A percentile compares a stretch with the other conserved stretches of the same genome.
Conservation (phyloP, 1,140 invertebrate genomes). For the Drosophila serrata region DNA sequence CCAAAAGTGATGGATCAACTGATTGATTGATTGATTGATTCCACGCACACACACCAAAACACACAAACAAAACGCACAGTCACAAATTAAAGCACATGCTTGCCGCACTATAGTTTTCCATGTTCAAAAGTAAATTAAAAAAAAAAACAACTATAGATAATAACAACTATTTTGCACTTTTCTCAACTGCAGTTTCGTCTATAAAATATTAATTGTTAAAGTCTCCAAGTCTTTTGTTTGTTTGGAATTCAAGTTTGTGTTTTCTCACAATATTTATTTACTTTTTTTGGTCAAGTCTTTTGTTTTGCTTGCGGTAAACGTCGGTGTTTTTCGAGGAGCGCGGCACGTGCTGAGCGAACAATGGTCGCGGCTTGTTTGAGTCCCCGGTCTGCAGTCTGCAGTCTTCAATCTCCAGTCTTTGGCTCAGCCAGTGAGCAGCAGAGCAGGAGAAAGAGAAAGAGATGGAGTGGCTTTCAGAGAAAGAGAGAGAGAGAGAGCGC, state of each 20-base stretch:
- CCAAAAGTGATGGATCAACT: no score
- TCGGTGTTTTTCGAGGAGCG: conserved; percentile 23
- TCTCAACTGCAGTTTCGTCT: neutral
- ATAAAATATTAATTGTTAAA: neutral
- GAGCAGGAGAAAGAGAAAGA: conserved; percentile 26
- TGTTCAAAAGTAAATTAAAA: conserved; percentile 10
- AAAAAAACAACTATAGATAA: neutral
- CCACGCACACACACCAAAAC: conserved; percentile 1
- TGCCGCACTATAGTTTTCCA: neutral
- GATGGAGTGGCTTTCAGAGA: conserved; percentile 9
- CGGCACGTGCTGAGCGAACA: conserved; percentile 76
- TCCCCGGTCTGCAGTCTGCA: conserved; percentile 6
- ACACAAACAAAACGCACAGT: conserved; percentile 9
- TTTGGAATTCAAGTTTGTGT: conserved; percentile 9
- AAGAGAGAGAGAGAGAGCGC: conserved; percentile 3
- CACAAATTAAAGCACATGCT: conserved; percentile 14
- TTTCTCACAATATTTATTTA: conserved; percentile 8
- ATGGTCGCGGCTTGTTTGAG: conserved; percentile 79
- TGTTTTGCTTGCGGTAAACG: conserved; percentile 37
- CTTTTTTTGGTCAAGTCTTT: conserved; percentile 17
- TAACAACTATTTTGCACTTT: conserved; percentile 2
- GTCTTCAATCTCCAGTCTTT: conserved; percentile 1
- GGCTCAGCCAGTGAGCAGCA: conserved; percentile 5
- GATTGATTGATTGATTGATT: conserved; percentile 10
- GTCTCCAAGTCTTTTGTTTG: neutral